These are phyloP conservation scores for Thyatira batis DNA, from an alignment of 2,888 invertebrate genomes.

Conservation along the genomic window DNA sequence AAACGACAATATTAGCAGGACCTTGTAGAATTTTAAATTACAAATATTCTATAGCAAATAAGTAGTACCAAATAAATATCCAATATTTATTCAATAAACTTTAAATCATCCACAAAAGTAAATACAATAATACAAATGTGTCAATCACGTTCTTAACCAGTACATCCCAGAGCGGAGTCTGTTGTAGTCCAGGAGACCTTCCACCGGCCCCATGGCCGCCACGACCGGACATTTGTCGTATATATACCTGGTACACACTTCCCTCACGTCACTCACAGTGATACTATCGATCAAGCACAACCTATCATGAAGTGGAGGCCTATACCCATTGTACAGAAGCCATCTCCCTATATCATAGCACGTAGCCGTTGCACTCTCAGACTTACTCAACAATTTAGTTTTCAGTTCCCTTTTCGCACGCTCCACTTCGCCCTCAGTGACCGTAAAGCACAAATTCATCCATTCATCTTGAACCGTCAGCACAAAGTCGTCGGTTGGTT, in stretches of 20 bases:
- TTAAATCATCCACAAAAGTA: slow-evolving; percentile 1
- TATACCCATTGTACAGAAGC: slow-evolving; percentile 93
- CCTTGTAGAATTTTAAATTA: no score
- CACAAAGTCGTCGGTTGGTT: slow-evolving; percentile 87
- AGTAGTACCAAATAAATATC: no score
- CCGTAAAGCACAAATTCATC: slow-evolving; percentile 91
- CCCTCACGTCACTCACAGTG: slow-evolving; percentile 86
- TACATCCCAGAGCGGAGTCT: slow-evolving; percentile 91
- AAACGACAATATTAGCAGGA: no score
- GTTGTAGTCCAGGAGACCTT: slow-evolving; percentile 92
- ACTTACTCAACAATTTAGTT: slow-evolving; percentile 93
- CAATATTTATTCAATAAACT: no score
- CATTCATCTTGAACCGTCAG: slow-evolving; percentile 88
- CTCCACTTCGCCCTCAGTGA: slow-evolving; percentile 93
- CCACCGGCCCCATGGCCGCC: slow-evolving; percentile 94
- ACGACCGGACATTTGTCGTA: slow-evolving; percentile 96
- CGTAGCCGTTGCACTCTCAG: slow-evolving; percentile 93
- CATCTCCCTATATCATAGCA: slow-evolving; percentile 98
- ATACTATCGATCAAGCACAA: slow-evolving; percentile 92
- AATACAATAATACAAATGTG: background rate
- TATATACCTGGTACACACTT: slow-evolving; percentile 92
- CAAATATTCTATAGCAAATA: no score
- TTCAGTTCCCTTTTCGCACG: slow-evolving; percentile 94
- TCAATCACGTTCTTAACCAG: slow-evolving; percentile 80
- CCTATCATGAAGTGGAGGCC: slow-evolving; percentile 93